A percentile compares a stretch with the other conserved stretches of the same genome.
Evolutionary conservation across 2,113 vertebrate genomes (phyloP).

Genomic region (Nerophis lumbriciformis): DNA sequence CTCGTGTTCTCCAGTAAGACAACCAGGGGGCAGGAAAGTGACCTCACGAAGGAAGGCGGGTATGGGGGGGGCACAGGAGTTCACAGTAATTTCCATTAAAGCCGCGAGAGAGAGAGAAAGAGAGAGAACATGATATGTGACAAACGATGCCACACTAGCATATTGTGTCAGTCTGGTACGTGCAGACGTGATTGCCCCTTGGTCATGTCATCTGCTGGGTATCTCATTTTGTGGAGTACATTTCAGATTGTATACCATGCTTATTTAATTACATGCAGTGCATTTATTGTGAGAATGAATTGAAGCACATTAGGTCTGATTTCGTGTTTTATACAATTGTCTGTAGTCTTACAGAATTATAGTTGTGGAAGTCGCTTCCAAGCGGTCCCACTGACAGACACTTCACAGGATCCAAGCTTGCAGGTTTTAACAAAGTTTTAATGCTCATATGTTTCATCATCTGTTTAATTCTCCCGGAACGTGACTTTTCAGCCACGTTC

Average conservation of each 20-base stretch:
- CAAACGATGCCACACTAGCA: slow-evolving; percentile 36
- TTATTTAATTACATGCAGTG: not conserved
- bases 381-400: no score
- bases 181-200: slow-evolving; percentile 15
- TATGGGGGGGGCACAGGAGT: slow-evolving; percentile 40
- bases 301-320: not conserved
- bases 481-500: no score
- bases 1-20: slow-evolving; percentile 56
- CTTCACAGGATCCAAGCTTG: no score
- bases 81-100: slow-evolving; percentile 60
- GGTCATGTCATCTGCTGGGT: slow-evolving; percentile 12
- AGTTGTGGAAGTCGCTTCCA: no score
- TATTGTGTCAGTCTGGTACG: slow-evolving; percentile 27
- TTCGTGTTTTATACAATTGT: not conserved
- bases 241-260: not conserved
- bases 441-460: no score
- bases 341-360: not conserved
- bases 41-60: slow-evolving; percentile 51
- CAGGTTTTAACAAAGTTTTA: no score
- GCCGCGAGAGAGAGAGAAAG: slow-evolving; percentile 1
- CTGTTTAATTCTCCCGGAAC: no score
- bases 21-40: slow-evolving; percentile 66
- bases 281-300: not conserved
- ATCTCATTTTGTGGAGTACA: slow-evolving; percentile 1
- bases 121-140: slow-evolving; percentile 52